Evolutionary conservation across 1,140 invertebrate species (phyloP), one percentile per base, ranked within the genome.

Genomic region (Neodiprion virginianus): DNA sequence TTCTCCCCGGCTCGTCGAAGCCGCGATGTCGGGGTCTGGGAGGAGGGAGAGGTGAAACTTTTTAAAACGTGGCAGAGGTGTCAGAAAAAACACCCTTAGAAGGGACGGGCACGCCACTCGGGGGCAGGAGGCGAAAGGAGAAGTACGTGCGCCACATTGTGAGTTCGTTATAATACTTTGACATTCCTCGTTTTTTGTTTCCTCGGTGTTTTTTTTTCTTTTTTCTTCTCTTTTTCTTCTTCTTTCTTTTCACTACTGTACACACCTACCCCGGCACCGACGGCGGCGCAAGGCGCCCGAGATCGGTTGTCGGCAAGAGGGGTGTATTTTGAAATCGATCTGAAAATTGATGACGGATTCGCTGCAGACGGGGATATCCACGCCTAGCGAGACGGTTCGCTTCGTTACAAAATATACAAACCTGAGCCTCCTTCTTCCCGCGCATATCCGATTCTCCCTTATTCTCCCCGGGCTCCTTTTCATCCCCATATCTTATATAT

Each of bases 141-240:
- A 71, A 73, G 67, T 69, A 69, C 67, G 67, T 69, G 67, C 67
- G 17, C 21, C 67, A 69, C 67, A 69, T 69, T 47, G 67, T 69
- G 67, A 69, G 67, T 47, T 69, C 67, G 67, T 69, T 69, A 69
- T 47, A 69, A 69, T 61, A 61, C 53, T 61, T 61, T 61, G 53
- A 61, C 53, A 61, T 61, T 61, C 53, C n/a, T 61, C 53, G 53
- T 61, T 61, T 61, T 61, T 61, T 17, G 11, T 40, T 17, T 17
- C 53, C 53, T 40, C 28, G 1, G 28, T 40, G 28, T 40, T 40
- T 40, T 40, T 40, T 40, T 40, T 21, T 21, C 17, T 21, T 21
- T 21, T 21, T 21, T 21, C 17, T 17, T 17, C 17, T 17, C 17
- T 17, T 17, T 17, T 17, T 17, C 17, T 21, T 40, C 28, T 40